Percentiles rank a stretch among this genome's conserved stretches.
phyloP scores from a whole-genome alignment of 2,888 invertebrate species.

The Phorcus lineatus region DNA sequence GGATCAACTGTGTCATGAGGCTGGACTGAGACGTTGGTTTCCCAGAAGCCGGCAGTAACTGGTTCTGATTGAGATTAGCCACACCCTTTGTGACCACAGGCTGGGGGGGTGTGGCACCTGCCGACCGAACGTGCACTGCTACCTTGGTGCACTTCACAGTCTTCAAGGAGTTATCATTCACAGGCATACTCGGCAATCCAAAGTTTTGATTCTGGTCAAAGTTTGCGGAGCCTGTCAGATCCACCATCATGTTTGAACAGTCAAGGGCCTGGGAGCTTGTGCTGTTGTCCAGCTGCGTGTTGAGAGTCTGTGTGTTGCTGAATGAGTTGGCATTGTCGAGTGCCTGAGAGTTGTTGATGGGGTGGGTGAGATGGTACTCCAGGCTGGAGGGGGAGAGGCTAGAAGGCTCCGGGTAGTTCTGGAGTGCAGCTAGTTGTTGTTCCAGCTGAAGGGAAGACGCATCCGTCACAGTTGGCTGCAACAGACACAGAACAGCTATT shows the following conservation, averaged over 20 bases:
- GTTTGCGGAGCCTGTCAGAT: background rate
- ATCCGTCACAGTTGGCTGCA: background rate
- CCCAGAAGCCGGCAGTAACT: background rate
- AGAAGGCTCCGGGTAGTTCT: background rate
- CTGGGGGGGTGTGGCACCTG: background rate
- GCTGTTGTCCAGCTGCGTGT: too few species aligned
- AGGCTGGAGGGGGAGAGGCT: background rate
- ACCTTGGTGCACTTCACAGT: background rate
- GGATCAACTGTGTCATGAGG: background rate
- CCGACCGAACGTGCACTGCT: background rate
- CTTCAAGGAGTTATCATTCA: background rate
- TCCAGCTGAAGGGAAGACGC: background rate
- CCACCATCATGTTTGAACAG: background rate
- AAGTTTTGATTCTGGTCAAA: background rate
- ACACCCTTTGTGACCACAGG: background rate
- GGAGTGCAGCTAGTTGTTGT: background rate
- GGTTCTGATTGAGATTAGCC: background rate
- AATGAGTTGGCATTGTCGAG: background rate
- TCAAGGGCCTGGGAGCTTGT: too few species aligned
- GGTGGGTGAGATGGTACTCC: background rate
- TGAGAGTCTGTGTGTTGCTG: background rate
- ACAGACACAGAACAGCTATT: too few species aligned
- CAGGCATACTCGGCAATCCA: background rate
- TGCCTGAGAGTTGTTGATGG: background rate
- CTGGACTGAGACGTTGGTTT: too few species aligned